Conservation (phyloP, 2,797 vertebrate species). For the Simalia tracyae region DNA sequence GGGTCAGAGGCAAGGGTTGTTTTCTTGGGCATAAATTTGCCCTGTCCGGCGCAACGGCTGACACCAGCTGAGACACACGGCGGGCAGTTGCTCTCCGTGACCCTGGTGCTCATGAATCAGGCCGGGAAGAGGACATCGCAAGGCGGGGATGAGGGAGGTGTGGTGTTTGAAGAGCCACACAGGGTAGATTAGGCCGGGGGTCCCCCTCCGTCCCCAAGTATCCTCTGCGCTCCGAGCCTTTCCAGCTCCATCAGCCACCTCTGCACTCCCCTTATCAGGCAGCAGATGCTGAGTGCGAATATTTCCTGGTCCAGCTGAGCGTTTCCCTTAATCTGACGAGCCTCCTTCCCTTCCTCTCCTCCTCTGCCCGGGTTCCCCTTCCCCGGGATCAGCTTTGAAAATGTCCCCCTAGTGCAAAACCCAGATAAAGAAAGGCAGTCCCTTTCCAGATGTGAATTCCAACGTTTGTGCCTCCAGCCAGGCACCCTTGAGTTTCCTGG, state of each 20-base stretch:
- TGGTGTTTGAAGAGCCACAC: constrained; percentile 35
- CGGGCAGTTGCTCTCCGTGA: constrained; percentile 65
- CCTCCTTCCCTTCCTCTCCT: not conserved
- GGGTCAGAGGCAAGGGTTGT: constrained; percentile 51
- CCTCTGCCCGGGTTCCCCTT: not conserved
- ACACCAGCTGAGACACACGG: constrained; percentile 39
- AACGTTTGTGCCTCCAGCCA: not conserved
- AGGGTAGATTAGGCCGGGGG: not conserved
- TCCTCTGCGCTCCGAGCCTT: not conserved
- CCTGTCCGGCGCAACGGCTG: constrained; percentile 61
- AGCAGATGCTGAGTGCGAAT: not conserved
- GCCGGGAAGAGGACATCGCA: not conserved
- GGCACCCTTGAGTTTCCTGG: not conserved
- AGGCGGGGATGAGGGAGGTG: not conserved
- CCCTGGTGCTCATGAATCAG: constrained; percentile 67
- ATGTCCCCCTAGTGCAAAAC: not conserved
- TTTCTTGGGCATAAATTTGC: constrained; percentile 66
- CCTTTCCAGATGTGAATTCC: not conserved
- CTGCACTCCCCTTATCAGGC: not conserved
- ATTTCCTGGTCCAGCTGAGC: no score
- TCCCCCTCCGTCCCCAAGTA: not conserved
- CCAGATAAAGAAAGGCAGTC: no score
- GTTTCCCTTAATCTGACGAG: no score
- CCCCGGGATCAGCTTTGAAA: not conserved
- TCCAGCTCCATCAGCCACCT: constrained; percentile 11